Evolutionary conservation across 1,140 invertebrate genomes (phyloP), one percentile per base, ranked within the genome.

Genomic region (Meloidogyne exigua): DNA sequence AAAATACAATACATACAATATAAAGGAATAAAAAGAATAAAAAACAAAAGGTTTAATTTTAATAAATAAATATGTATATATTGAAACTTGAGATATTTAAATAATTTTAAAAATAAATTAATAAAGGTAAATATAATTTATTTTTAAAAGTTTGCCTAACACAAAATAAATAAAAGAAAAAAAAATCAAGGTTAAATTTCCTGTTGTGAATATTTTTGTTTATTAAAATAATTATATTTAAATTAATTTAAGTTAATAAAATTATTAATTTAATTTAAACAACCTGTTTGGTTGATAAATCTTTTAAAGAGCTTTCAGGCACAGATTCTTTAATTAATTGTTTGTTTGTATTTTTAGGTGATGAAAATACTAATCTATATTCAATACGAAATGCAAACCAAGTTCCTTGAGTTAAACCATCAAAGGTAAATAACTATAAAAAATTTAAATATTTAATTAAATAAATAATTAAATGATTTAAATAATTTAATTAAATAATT

Each of bases 361-460:
- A 28, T 12, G 23, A 25, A 49, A 49, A 82, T 21, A 83, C 57
- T 9, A 81, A 62, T 64, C 80, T 77, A 39, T 81, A 81, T 39
- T 81, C 62, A 23, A 81, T 81, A 25, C 80, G 77, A 49, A 81
- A 76, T 2, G 80, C 80, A 68, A 82, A 81, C 80, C 80, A 81
- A 36, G 70, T 81, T 9, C 26, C 75, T 7, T 81, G 75, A 12
- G 72, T 64, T 21, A 81, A 64, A 23, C 80, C 76, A 64, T 81
- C 80, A 25, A 81, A 81, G 7, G 64, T 67, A 69, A 80, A 80
- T 10, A 81, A 71, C 80, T 81, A n/a, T n/a, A 42, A 72, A 81
- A 81, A 15, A 18, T 28, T 49, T 49, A 1, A 44, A 49, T 32
- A n/a, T n/a, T n/a, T n/a, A 44, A 13, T 49, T 49, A 49, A 49